Percentiles rank a stretch among this genome's conserved stretches.
phyloP scores from a whole-genome alignment of 2,797 vertebrate species.

The Mallotus villosus region DNA sequence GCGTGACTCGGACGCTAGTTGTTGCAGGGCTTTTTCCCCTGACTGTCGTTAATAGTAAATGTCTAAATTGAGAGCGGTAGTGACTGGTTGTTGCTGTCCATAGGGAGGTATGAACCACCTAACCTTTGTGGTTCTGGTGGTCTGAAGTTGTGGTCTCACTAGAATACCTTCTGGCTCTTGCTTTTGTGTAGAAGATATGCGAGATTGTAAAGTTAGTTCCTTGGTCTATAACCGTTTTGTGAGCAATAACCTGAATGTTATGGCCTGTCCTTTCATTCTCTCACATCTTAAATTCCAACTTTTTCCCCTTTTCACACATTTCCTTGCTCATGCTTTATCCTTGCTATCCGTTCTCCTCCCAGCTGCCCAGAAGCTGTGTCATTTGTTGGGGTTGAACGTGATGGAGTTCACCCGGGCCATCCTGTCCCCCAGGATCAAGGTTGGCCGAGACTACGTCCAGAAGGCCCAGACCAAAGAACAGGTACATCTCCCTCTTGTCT shows the following conservation, averaged over 20 bases:
- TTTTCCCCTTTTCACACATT: constrained; percentile 1
- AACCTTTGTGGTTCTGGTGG: neutral
- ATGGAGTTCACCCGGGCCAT: constrained; percentile 96
- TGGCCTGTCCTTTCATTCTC: too few relatives aligned
- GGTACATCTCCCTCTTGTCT: constrained; percentile 65
- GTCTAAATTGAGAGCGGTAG: neutral
- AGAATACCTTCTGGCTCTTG: neutral
- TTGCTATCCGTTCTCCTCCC: constrained; percentile 1
- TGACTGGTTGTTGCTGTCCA: neutral
- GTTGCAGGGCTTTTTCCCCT: neutral
- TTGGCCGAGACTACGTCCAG: constrained; percentile 97
- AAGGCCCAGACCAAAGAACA: constrained; percentile 99
- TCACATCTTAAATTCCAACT: neutral
- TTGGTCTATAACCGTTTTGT: neutral
- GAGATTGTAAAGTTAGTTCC: neutral
- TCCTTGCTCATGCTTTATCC: neutral
- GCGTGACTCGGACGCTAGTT: constrained; percentile 5
- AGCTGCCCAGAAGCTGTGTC: constrained; percentile 98
- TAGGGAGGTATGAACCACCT: neutral
- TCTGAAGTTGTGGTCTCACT: constrained; percentile 8
- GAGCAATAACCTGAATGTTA: too few relatives aligned
- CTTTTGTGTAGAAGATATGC: neutral
- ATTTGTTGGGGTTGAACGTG: constrained; percentile 93
- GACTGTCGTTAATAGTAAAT: neutral
- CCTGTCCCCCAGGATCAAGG: constrained; percentile 95